Conservation (phyloP, 2,113 vertebrate species). For the Danio rerio region DNA sequence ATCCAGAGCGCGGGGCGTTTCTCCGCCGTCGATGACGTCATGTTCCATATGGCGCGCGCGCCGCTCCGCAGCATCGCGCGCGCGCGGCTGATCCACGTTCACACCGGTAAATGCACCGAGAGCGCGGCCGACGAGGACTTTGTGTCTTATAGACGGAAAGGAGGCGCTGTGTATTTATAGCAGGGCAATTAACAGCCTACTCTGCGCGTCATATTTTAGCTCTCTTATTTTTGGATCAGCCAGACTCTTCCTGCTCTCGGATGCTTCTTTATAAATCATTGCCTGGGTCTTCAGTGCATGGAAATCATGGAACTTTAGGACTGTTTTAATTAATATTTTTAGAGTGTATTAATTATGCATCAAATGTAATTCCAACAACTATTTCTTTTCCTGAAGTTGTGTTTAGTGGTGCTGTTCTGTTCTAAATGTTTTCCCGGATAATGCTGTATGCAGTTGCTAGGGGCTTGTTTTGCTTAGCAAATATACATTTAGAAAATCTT, state of each 20-base stretch:
- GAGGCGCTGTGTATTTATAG: constrained; percentile 5
- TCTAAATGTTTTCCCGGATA: too few relatives aligned
- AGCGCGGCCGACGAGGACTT: not conserved
- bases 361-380: too few relatives aligned
- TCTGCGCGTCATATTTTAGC: constrained; percentile 3
- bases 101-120: not conserved
- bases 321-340: too few relatives aligned
- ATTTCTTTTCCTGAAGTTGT: too few relatives aligned
- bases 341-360: too few relatives aligned
- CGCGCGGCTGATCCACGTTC: not conserved
- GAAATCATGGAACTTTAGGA: too few relatives aligned
- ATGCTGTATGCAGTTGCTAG: too few relatives aligned
- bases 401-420: too few relatives aligned
- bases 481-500: too few relatives aligned
- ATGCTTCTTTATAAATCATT: not conserved
- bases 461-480: too few relatives aligned
- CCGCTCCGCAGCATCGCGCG: not conserved
- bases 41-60: not conserved
- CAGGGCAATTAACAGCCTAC: constrained; percentile 15
- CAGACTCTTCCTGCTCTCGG: not conserved
- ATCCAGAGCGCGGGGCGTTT: constrained; percentile 3
- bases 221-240: constrained; percentile 25
- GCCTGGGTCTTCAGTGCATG: not conserved
- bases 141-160: not conserved
- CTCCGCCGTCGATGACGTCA: constrained; percentile 6